phyloP scores from a whole-genome alignment of 1,140 invertebrate species.

The Anadara kagoshimensis region DNA sequence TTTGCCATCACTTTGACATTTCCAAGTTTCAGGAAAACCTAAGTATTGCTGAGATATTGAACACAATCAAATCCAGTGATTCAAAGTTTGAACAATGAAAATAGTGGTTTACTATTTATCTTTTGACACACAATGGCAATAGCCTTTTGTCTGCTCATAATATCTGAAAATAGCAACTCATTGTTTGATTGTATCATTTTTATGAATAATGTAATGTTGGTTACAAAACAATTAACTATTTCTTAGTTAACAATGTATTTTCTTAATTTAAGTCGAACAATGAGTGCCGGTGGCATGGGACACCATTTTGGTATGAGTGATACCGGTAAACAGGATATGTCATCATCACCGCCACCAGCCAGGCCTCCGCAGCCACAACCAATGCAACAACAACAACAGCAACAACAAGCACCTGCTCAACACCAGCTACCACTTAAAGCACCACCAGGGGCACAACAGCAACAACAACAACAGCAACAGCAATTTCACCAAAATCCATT shows the following conservation, averaged over 20 bases:
- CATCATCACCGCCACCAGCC: slow-evolving; percentile 18
- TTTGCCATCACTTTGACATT: no score
- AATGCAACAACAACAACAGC: slow-evolving; percentile 18
- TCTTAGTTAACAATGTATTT: neutral
- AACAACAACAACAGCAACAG: slow-evolving; percentile 23
- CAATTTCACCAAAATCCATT: neutral
- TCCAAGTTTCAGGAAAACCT: no score
- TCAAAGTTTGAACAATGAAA: no score
- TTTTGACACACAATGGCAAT: no score
- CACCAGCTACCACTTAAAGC: slow-evolving; percentile 16
- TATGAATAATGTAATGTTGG: no score
- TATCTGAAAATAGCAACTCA: no score
- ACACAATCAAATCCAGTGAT: no score
- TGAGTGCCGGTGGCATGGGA: slow-evolving; percentile 33
- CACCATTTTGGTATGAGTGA: slow-evolving; percentile 40
- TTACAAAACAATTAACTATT: no score
- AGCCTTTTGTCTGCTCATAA: no score
- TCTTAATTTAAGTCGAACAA: slow-evolving; percentile 40
- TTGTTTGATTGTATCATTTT: no score
- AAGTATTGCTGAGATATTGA: no score
- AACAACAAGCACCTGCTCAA: slow-evolving; percentile 21
- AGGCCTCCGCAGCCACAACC: slow-evolving; percentile 21
- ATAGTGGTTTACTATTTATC: no score
- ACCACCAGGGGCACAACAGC: slow-evolving; percentile 38
- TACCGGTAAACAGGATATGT: slow-evolving; percentile 1